Percentiles rank a stretch among this genome's conserved stretches.
These are phyloP conservation scores for Strigamia maritima DNA, from an alignment of 2,888 invertebrate genomes.

Conservation along the genomic window DNA sequence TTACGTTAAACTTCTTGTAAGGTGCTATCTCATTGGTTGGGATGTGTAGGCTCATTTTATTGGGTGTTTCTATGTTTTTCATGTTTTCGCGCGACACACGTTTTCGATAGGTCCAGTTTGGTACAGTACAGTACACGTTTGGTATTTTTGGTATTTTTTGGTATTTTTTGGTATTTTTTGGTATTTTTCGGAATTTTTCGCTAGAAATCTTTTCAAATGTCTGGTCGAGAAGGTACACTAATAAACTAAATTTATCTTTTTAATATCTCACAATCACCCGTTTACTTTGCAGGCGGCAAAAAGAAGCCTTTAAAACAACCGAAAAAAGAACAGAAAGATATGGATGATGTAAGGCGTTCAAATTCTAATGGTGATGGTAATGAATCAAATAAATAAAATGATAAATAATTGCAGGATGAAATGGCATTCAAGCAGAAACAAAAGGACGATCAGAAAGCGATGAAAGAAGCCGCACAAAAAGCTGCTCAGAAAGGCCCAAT, in stretches of 20 bases:
- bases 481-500: constrained; percentile 87
- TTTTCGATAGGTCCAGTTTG: too few species aligned
- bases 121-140: too few species aligned
- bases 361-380: not conserved
- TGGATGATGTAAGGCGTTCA: constrained; percentile 68
- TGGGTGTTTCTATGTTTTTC: too few species aligned
- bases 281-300: constrained; percentile 71
- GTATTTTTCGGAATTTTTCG: not conserved
- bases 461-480: constrained; percentile 82
- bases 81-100: not conserved
- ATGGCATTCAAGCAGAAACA: constrained; percentile 81
- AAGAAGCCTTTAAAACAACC: constrained; percentile 94
- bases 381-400: not conserved
- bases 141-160: too few species aligned
- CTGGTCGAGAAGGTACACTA: constrained; percentile 66
- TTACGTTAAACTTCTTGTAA: too few species aligned
- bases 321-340: constrained; percentile 70
- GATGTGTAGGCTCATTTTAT: too few species aligned
- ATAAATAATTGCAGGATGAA: constrained; percentile 66
- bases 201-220: constrained; percentile 61
- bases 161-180: too few species aligned
- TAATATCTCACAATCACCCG: not conserved
- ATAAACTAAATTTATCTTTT: too few species aligned
- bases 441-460: constrained; percentile 83
- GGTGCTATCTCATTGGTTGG: too few species aligned